Evolutionary conservation across 2,888 invertebrate genomes (phyloP).

Genomic region (Drosophila antonietae): DNA sequence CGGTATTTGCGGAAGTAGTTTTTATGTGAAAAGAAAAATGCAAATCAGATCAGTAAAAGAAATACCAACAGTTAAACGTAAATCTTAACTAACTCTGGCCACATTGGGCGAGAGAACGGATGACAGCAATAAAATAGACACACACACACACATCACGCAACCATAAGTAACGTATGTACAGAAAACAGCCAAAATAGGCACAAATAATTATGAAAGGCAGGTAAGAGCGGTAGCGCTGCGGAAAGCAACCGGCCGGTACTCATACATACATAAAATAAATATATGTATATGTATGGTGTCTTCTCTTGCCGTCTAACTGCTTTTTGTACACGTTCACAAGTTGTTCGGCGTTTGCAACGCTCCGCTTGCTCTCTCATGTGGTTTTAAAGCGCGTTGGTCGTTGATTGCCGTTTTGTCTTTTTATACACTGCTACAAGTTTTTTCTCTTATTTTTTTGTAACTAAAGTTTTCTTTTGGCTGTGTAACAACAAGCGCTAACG

Average conservation of each 20-base stretch:
- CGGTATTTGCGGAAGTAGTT: conserved; percentile 27
- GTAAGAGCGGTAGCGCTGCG: conserved; percentile 43
- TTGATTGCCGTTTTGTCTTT: conserved; percentile 47
- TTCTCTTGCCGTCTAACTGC: conserved; percentile 66
- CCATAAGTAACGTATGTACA: conserved; percentile 25
- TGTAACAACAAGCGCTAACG: conserved; percentile 62
- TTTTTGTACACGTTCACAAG: conserved; percentile 78
- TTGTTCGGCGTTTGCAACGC: conserved; percentile 63
- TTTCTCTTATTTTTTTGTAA: conserved; percentile 23
- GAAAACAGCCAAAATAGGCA: conserved; percentile 62
- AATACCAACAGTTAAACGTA: conserved; percentile 48
- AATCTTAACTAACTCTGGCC: conserved; percentile 48
- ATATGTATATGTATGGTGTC: not conserved
- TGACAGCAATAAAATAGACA: conserved; percentile 47
- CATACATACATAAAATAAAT: conserved; percentile 33
- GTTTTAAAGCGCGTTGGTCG: conserved; percentile 44
- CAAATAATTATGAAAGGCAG: conserved; percentile 77
- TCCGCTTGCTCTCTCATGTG: conserved; percentile 53
- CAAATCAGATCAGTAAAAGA: conserved; percentile 45
- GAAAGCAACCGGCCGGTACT: conserved; percentile 72
- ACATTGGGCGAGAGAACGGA: conserved; percentile 53
- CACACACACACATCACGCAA: conserved; percentile 7
- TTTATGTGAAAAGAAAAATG: conserved; percentile 33
- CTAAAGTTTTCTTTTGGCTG: conserved; percentile 70
- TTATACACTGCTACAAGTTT: conserved; percentile 51